Base-by-base conservation (phyloP, 2,113 vertebrate species). In the Lagopus muta region DNA sequence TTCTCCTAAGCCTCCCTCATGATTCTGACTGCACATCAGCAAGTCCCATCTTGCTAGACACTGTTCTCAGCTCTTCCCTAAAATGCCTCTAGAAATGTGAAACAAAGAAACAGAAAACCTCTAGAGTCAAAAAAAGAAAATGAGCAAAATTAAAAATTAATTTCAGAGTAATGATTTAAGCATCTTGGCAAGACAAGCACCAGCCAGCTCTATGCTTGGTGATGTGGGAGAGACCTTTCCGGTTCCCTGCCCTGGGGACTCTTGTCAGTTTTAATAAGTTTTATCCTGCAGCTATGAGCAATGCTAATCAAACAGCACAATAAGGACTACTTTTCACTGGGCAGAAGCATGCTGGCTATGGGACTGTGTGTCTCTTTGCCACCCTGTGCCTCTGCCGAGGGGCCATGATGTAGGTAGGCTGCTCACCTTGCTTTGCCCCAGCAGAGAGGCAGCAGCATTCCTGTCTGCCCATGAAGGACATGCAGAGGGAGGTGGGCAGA, bases 241-340 rank as follows among this genome's bases (percentile, higher is more conserved):
- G 86, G 84, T 70, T 97, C 86, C 67, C 91, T 91, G 89, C 89
- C 86, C 79, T 79, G 66, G 57, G 82, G 74, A 93, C 50, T 86
- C 90, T 40, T 91, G 91, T 95, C 95, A 94, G 74, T 92, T 97
- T 97, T 92, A 96, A 13, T 94, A 95, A 92, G 74, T 92, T 92
- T 72, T 93, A 91, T 82, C 34, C 52, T 8, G 2, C n/a, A 88
- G 88, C 87, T 94, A 82, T 58, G 54, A 95, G 88, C 36, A 69
- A 34, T 52, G 80, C n/a, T 52, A 95, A 85, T 76, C 58, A 82
- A 96, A 94, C 90, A 87, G 90, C 75, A 71, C 70, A 91, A 78
- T 64, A 73, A 89, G 90, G 89, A 61, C 89, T 82, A 54, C 85
- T 94, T 82, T 81, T 89, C 93, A 85, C 89, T 1, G 43, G 84